phyloP scores from a whole-genome alignment of 1,140 invertebrate genomes.

The Eupeodes corollae region DNA sequence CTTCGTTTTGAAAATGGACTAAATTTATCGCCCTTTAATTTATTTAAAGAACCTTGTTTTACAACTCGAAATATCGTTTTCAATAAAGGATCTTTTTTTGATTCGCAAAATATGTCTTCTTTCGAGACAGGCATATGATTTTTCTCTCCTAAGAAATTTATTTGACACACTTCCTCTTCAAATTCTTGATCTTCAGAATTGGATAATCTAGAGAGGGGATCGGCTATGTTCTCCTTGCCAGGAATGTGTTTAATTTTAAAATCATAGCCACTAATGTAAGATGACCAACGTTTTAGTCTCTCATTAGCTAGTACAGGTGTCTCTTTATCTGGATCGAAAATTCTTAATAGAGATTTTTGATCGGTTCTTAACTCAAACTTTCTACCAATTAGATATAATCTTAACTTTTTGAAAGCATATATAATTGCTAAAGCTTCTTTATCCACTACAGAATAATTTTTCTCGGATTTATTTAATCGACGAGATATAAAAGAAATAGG shows the following conservation, averaged over 20 bases:
- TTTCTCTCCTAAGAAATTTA: too few species aligned
- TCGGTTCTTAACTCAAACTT: too few species aligned
- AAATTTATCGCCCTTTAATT: constrained; percentile 5
- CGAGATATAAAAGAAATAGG: too few species aligned
- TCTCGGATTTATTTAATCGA: constrained; percentile 37
- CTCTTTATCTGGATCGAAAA: constrained; percentile 33
- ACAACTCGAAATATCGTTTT: constrained; percentile 6
- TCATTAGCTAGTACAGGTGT: constrained; percentile 24
- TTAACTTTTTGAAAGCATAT: constrained; percentile 42
- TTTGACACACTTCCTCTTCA: neutral
- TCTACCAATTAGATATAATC: constrained; percentile 44
- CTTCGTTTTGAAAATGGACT: constrained; percentile 6
- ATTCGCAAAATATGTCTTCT: constrained; percentile 7
- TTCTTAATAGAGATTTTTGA: constrained; percentile 34
- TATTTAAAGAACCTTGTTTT: constrained; percentile 1
- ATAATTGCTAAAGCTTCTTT: constrained; percentile 43
- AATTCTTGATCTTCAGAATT: neutral
- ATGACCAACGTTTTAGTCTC: constrained; percentile 28
- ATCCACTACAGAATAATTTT: constrained; percentile 42
- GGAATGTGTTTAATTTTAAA: constrained; percentile 28
- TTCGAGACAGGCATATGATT: constrained; percentile 1
- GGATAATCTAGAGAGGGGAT: constrained; percentile 10
- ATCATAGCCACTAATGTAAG: constrained; percentile 27
- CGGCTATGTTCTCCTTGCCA: constrained; percentile 5
- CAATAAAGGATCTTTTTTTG: constrained; percentile 6